Conservation (phyloP, 2,888 invertebrate species). For the Seladonia tumulorum region DNA sequence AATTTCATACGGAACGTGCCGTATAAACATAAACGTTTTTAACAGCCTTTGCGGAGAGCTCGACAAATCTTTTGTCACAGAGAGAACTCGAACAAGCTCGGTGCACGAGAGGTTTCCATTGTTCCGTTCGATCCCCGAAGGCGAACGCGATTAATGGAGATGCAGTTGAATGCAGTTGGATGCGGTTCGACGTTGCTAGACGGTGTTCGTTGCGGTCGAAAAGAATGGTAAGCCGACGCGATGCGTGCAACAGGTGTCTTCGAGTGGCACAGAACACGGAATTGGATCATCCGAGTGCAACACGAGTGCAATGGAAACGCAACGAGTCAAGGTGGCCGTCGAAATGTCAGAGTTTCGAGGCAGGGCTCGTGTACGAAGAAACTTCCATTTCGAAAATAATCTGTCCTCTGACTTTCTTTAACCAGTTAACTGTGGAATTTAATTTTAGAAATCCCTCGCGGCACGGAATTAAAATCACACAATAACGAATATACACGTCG, state of each 20-base stretch:
- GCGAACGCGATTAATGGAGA: background rate
- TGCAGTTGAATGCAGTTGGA: background rate
- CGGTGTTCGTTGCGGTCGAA: background rate
- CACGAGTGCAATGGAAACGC: background rate
- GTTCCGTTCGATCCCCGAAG: background rate
- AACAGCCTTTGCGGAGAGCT: background rate
- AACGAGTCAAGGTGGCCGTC: background rate
- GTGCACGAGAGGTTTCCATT: background rate
- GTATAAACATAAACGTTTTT: too few relatives aligned
- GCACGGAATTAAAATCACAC: too few relatives aligned
- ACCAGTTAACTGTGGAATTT: too few relatives aligned
- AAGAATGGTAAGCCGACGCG: background rate
- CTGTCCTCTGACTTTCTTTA: background rate
- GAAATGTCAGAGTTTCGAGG: too few relatives aligned
- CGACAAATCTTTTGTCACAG: background rate
- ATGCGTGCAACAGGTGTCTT: conserved; percentile 6
- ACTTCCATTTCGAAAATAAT: background rate
- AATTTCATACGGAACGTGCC: too few relatives aligned
- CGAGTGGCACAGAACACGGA: background rate
- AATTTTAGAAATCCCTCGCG: too few relatives aligned
- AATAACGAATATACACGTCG: too few relatives aligned
- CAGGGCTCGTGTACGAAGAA: background rate
- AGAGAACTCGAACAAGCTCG: background rate
- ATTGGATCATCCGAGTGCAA: conserved; percentile 1
- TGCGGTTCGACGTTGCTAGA: background rate